Base-by-base conservation (phyloP, 2,797 vertebrate genomes). In the Paratrypauchen microcephalus region DNA sequence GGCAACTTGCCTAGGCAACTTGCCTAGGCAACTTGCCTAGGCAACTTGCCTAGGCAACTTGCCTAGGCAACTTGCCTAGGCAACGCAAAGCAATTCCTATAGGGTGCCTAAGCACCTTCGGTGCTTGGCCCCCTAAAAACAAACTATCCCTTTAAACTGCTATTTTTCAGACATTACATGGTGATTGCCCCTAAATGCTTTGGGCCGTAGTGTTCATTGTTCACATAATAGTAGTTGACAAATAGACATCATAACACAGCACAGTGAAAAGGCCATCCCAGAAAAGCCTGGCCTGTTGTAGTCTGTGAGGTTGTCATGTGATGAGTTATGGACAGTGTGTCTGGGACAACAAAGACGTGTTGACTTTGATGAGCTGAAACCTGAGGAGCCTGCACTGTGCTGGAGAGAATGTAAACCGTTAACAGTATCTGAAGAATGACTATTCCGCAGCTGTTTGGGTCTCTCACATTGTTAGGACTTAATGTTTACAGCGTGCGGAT, bases 361-460 rank as follows among this genome's bases (percentile, higher is more conserved):
- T 77, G 72, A 85, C 74, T 39, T 3, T 24, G 11, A 48, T 62
- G 61, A 21, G n/a, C 66, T 82, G 79, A 82, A 85, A 87, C 70
- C 21, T n/a, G 77, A 85, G 1, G 67, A 45, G 64, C 67, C 70
- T 72, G 41, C 18, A 24, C 13, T 71, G 45, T 52, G 67, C 45
- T 60, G 56, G 54, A 36, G 56, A 68, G 66, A 69, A 72, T 56
- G 32, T 28, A 58, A 68, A 68, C 66, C 55, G 47, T 68, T 47
- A 58, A 58, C 45, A 65, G 65, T 70, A 68, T 83, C 65, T 70
- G 67, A 74, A 71, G 63, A 74, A 77, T 60, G 57, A 57, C 48
- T 67, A 41, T 61, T 28, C 32, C 56, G 72, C 74, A 83, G 76
- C 74, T 76, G 79, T 60, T 23, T 30, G 26, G 16, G 47, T 75